Conservation (phyloP, 2,113 vertebrate genomes). For the Chamaetylas fuelleborni region DNA sequence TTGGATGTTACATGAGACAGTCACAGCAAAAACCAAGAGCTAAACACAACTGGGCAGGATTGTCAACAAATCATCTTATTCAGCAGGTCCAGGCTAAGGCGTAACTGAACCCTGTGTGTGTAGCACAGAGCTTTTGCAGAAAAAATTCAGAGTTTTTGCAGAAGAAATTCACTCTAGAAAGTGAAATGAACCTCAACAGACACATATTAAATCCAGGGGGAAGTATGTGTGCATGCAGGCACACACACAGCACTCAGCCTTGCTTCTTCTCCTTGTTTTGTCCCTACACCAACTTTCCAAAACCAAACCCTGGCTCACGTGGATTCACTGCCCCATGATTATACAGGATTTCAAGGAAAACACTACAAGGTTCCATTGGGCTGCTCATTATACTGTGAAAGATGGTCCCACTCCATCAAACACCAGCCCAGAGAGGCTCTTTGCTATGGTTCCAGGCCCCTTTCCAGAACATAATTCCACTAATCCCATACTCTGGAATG, state of each 20-base stretch:
- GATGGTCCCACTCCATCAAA: background rate
- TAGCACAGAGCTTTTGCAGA: background rate
- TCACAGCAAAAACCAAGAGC: background rate
- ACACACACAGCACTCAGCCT: background rate
- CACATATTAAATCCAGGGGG: background rate
- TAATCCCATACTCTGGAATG: background rate
- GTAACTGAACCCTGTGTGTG: background rate
- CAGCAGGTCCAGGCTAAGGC: background rate
- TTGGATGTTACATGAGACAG: background rate
- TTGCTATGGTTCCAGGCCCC: background rate
- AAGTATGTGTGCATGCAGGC: background rate
- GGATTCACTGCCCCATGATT: too few species aligned
- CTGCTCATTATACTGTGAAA: background rate
- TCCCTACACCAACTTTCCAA: fast-evolving
- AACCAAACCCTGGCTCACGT: fast-evolving
- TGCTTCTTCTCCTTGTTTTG: background rate
- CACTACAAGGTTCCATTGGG: background rate
- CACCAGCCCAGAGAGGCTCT: background rate
- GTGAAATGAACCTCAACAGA: background rate
- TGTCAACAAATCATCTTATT: background rate
- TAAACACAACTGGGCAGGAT: background rate
- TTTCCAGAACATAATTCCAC: background rate
- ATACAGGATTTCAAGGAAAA: background rate
- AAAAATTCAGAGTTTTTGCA: background rate
- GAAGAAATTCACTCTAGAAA: background rate